Evolutionary conservation across 2,113 vertebrate genomes (phyloP).

Genomic region (Platysteira castanea): DNA sequence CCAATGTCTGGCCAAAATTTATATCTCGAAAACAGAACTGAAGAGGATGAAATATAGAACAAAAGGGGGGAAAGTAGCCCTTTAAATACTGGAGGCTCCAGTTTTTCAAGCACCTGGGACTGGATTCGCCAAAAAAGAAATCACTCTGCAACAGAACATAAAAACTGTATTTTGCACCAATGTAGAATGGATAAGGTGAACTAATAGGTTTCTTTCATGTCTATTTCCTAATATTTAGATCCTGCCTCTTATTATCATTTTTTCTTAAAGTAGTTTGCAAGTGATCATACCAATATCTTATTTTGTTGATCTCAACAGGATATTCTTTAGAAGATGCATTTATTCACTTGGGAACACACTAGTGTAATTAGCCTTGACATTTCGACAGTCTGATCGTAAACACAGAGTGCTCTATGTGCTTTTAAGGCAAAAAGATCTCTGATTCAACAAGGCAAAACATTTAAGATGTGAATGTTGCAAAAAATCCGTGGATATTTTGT

Average conservation of each 20-base stretch:
- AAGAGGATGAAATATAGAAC: neutral
- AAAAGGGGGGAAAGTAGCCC: fast-evolving
- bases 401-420: slow-evolving; percentile 46
- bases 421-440: slow-evolving; percentile 59
- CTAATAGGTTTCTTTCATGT: neutral
- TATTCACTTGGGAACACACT: slow-evolving; percentile 33
- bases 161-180: neutral
- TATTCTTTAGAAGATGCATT: slow-evolving; percentile 29
- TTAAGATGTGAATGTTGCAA: slow-evolving; percentile 25
- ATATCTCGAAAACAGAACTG: neutral
- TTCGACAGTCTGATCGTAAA: slow-evolving; percentile 34
- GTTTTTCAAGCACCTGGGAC: neutral
- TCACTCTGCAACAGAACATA: neutral
- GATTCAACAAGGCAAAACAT: neutral
- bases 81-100: neutral
- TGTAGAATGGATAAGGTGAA: neutral
- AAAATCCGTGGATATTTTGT: neutral
- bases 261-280: neutral
- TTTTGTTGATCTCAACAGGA: slow-evolving; percentile 23
- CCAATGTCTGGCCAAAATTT: neutral
- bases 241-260: slow-evolving; percentile 13
- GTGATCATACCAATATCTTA: slow-evolving; percentile 9
- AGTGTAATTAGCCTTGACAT: slow-evolving; percentile 52
- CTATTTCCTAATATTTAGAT: neutral
- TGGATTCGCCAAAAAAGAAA: neutral